Percentiles rank a stretch among this genome's conserved stretches.
Conservation (phyloP, 2,797 vertebrate genomes). For the Clarias platycephalus region DNA sequence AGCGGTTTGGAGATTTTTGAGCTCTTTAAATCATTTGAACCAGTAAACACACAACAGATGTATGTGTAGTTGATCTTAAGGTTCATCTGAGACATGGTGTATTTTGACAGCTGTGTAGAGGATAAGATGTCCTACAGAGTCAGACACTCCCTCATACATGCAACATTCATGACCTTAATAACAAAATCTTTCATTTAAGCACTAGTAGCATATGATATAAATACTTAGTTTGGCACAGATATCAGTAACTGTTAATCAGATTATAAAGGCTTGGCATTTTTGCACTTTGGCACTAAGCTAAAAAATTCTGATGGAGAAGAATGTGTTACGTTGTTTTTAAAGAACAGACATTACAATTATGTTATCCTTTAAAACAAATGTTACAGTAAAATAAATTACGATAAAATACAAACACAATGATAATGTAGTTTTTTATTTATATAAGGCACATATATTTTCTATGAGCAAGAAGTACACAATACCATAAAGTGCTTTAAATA, state of each 20-base stretch:
- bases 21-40: constrained; percentile 26
- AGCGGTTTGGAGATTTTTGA: constrained; percentile 34
- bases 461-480: not conserved
- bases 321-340: not conserved
- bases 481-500: constrained; percentile 26
- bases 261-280: constrained; percentile 21
- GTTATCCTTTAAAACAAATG: not conserved
- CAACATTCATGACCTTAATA: constrained; percentile 13
- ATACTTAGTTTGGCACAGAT: constrained; percentile 10
- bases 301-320: not conserved
- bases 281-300: constrained; percentile 10
- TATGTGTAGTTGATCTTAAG: constrained; percentile 33
- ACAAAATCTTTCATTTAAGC: not conserved
- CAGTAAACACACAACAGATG: not conserved
- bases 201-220: constrained; percentile 1
- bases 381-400: not conserved
- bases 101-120: constrained; percentile 48
- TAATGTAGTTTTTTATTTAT: constrained; percentile 11
- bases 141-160: constrained; percentile 24
- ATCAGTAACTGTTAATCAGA: constrained; percentile 18
- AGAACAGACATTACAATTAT: constrained; percentile 11
- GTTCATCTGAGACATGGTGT: constrained; percentile 42
- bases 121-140: constrained; percentile 35
- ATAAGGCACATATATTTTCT: constrained; percentile 22
- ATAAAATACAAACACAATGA: constrained; percentile 8